phyloP scores from a whole-genome alignment of 1,140 invertebrate genomes.

The Euborellia annulipes region DNA sequence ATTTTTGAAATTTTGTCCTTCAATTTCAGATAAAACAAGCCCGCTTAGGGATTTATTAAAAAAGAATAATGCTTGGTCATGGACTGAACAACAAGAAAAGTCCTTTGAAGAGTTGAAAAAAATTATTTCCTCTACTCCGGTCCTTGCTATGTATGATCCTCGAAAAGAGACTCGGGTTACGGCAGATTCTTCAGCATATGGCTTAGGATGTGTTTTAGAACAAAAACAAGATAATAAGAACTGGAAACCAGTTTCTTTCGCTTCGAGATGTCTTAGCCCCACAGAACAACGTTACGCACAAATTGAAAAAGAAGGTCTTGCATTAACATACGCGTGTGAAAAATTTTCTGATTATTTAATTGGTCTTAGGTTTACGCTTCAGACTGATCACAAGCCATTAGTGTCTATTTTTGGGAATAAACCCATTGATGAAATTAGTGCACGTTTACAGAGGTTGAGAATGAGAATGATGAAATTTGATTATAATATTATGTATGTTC shows the following conservation, averaged over 20 bases:
- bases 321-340: conserved; percentile 12
- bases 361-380: conserved; percentile 23
- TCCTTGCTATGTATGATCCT: too few species aligned
- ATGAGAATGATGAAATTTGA: too few species aligned
- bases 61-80: neutral
- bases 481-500: too few species aligned
- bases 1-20: conserved; percentile 1
- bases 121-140: too few species aligned
- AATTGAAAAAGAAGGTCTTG: conserved; percentile 22
- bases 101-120: neutral
- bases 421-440: too few species aligned
- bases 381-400: conserved; percentile 29
- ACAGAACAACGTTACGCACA: conserved; percentile 10
- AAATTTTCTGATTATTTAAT: conserved; percentile 26
- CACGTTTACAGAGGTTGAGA: too few species aligned
- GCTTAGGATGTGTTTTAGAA: neutral
- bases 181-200: conserved; percentile 1
- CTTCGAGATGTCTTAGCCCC: neutral
- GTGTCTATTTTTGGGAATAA: too few species aligned
- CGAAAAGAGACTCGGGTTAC: conserved; percentile 1
- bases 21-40: too few species aligned
- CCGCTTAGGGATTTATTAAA: too few species aligned
- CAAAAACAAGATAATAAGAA: conserved; percentile 7
- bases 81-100: neutral
- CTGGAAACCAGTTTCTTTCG: conserved; percentile 11